These are phyloP conservation scores for Diaprepes abbreviatus DNA, from an alignment of 2,888 invertebrate genomes.

Conservation along the genomic window DNA sequence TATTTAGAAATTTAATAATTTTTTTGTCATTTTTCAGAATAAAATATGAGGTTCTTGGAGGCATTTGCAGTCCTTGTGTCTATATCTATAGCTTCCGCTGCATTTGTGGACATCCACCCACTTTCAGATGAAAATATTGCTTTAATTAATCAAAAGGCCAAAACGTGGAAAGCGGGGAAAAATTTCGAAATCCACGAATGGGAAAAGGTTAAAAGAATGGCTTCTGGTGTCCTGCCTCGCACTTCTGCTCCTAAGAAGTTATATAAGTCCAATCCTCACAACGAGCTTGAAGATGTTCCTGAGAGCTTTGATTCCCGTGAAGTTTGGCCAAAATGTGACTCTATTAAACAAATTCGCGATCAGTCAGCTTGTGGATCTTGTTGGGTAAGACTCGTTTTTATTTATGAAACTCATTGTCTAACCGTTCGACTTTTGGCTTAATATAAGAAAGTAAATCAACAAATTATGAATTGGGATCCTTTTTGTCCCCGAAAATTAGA, in stretches of 20 bases:
- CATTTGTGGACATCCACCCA: constrained; percentile 35
- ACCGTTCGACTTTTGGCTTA: too few species aligned
- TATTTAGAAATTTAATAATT: too few species aligned
- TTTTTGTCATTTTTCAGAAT: neutral
- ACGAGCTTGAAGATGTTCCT: constrained; percentile 69
- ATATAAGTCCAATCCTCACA: neutral
- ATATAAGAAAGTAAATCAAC: too few species aligned
- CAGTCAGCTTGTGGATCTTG: constrained; percentile 92
- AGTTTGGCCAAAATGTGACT: constrained; percentile 85
- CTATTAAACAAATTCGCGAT: constrained; percentile 82
- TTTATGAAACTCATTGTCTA: too few species aligned
- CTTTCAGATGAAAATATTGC: constrained; percentile 50
- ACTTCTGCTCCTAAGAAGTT: neutral
- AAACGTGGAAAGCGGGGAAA: constrained; percentile 83
- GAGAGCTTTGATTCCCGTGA: constrained; percentile 82
- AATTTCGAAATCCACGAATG: constrained; percentile 75
- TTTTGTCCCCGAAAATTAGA: too few species aligned
- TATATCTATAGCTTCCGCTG: constrained; percentile 11
- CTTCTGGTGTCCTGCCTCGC: constrained; percentile 38
- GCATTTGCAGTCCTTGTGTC: constrained; percentile 8
- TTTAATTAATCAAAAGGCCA: constrained; percentile 75
- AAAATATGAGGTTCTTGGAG: constrained; percentile 28
- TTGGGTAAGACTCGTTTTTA: constrained; percentile 76
- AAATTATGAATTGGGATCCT: too few species aligned
- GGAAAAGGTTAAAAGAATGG: constrained; percentile 43